Base-by-base conservation (phyloP, 2,888 invertebrate genomes). In the Branchinecta sandiegonensis region DNA sequence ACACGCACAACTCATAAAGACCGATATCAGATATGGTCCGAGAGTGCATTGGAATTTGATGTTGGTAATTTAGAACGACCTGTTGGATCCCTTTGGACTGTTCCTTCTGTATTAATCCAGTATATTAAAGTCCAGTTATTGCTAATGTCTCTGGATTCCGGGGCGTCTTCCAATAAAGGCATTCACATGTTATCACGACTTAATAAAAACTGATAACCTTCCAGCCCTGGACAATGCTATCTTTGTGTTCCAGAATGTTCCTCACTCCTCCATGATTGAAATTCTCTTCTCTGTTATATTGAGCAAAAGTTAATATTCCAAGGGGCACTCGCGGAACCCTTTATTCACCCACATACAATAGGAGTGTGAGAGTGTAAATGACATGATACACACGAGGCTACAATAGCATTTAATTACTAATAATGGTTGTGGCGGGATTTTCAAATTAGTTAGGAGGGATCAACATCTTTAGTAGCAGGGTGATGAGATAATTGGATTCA, bases 291-390 rank as follows among this genome's bases (percentile, higher is more conserved):
- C 14, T 23, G 63, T 56, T 23, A 56, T 56, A 56, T 56, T 56
- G 63, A 56, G 63, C 63, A 56, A 56, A 37, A 56, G 63, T 56
- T 56, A 56, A 56, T 56, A 56, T 56, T 56, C 63, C 23, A 56
- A 56, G 63, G 23, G n/a, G 37, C 37, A 37, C 37, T 37, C 37
- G 37, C 37, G 37, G 37, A 37, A 37, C 37, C 37, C 37, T 37
- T 37, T 37, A 37, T 37, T 37, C 37, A 37, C 6, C 37, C 37
- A 37, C 6, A 37, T 37, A 37, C 37, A 56, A 17, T 56, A n/a
- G 23, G 63, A 56, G 23, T 23, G 14, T 56, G 14, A n/a, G 63
- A 56, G 63, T 56, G 63, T 56, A 23, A 23, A 23, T 56, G 63
- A 56, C 63, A 56, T 17, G 63, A 56, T 56, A 56, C 63, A 56